Evolutionary conservation across 2,113 vertebrate species (phyloP).

Genomic region (Macquaria ambigua): DNA sequence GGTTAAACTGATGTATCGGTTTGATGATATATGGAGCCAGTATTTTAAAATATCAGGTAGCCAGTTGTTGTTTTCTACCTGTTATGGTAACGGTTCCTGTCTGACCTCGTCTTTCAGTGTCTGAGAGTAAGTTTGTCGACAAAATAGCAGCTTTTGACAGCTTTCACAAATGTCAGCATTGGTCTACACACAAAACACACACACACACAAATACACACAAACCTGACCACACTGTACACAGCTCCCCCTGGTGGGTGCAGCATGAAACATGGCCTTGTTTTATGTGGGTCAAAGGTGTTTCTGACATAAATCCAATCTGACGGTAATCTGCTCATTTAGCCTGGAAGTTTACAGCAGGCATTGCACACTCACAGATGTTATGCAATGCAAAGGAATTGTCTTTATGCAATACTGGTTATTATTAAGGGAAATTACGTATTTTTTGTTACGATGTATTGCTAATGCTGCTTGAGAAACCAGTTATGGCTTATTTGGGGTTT

Average conservation of each 20-base stretch:
- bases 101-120: no score
- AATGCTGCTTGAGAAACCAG: neutral
- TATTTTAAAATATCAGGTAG: neutral
- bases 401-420: neutral
- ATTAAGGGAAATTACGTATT: neutral
- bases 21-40: neutral
- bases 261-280: neutral
- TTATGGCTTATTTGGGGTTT: neutral
- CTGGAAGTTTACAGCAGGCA: neutral
- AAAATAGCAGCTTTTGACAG: neutral
- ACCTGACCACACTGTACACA: neutral
- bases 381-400: neutral
- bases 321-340: constrained; percentile 28
- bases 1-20: neutral
- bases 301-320: constrained; percentile 13
- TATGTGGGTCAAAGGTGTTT: constrained; percentile 33
- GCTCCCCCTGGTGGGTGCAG: constrained; percentile 47
- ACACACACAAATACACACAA: neutral
- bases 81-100: no score
- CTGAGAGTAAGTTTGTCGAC: no score
- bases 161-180: neutral
- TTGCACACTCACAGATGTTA: neutral
- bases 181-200: neutral
- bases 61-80: neutral
- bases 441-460: neutral